phyloP scores from a whole-genome alignment of 2,797 vertebrate species.

The Sandelia bainsii region DNA sequence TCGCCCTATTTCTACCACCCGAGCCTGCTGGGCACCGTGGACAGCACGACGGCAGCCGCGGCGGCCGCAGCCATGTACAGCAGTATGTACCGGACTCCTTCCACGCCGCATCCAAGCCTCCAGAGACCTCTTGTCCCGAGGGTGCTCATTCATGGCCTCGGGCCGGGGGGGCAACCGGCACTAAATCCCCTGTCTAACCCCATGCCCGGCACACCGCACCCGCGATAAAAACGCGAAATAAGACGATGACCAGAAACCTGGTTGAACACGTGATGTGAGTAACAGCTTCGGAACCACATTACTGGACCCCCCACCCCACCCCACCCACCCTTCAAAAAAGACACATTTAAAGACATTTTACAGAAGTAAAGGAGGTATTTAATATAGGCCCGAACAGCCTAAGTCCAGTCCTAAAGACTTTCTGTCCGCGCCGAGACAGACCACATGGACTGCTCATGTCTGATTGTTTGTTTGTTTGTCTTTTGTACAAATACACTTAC shows the following conservation, averaged over 20 bases:
- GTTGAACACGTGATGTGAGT: slow-evolving; percentile 76
- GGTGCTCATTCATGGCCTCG: slow-evolving; percentile 97
- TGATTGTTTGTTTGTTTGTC: slow-evolving; percentile 85
- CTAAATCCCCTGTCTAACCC: slow-evolving; percentile 93
- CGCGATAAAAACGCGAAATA: slow-evolving; percentile 85
- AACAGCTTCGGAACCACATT: slow-evolving; percentile 81
- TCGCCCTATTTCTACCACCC: slow-evolving; percentile 96
- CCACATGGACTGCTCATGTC: slow-evolving; percentile 80
- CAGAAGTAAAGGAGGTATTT: slow-evolving; percentile 84
- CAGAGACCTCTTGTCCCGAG: slow-evolving; percentile 97
- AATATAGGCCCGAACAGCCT: slow-evolving; percentile 77
- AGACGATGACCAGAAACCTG: slow-evolving; percentile 64
- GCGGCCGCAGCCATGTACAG: slow-evolving; percentile 98
- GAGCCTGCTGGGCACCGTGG: slow-evolving; percentile 94
- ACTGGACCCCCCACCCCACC: slow-evolving; percentile 64
- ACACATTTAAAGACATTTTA: slow-evolving; percentile 82
- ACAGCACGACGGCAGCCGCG: slow-evolving; percentile 95
- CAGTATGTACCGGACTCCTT: slow-evolving; percentile 99
- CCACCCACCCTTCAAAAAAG: slow-evolving; percentile 68
- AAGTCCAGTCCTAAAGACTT: slow-evolving; percentile 64
- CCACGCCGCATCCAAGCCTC: slow-evolving; percentile 92
- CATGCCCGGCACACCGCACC: slow-evolving; percentile 91
- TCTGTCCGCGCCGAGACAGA: slow-evolving; percentile 64
- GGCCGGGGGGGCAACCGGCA: slow-evolving; percentile 94
- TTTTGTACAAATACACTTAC: slow-evolving; percentile 90